These are phyloP conservation scores for Drosophila heteroneura DNA, from an alignment of 2,888 invertebrate species.

Conservation along the genomic window DNA sequence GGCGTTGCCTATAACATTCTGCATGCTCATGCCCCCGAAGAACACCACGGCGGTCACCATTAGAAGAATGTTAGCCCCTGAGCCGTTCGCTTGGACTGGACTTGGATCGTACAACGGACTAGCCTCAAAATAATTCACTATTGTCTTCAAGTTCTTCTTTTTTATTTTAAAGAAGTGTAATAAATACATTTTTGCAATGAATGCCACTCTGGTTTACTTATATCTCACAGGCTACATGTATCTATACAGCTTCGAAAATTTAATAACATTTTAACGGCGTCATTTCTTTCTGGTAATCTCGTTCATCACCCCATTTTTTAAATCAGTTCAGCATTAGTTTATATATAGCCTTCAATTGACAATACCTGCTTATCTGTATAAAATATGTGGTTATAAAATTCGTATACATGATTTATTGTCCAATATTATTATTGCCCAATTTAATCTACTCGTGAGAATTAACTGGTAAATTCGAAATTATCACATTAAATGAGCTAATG, in stretches of 20 bases:
- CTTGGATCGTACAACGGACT: conserved; percentile 39
- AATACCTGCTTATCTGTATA: neutral
- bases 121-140: conserved; percentile 33
- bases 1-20: conserved; percentile 25
- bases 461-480: neutral
- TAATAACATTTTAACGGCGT: neutral
- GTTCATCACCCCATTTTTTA: neutral
- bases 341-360: too few species aligned
- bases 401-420: neutral
- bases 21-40: conserved; percentile 16
- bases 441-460: neutral
- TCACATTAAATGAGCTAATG: neutral
- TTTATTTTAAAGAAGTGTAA: conserved; percentile 30
- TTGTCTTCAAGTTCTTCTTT: conserved; percentile 34
- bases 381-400: neutral
- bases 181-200: conserved; percentile 53
- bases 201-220: neutral
- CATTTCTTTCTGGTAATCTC: neutral
- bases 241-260: neutral
- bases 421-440: too few species aligned
- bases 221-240: neutral
- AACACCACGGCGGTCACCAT: conserved; percentile 29
- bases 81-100: conserved; percentile 8
- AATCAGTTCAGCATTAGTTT: neutral
- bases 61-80: conserved; percentile 7